A percentile compares a stretch with the other conserved stretches of the same genome.
Evolutionary conservation across 2,797 vertebrate species (phyloP).

Genomic region (Sebastes baramenuke): DNA sequence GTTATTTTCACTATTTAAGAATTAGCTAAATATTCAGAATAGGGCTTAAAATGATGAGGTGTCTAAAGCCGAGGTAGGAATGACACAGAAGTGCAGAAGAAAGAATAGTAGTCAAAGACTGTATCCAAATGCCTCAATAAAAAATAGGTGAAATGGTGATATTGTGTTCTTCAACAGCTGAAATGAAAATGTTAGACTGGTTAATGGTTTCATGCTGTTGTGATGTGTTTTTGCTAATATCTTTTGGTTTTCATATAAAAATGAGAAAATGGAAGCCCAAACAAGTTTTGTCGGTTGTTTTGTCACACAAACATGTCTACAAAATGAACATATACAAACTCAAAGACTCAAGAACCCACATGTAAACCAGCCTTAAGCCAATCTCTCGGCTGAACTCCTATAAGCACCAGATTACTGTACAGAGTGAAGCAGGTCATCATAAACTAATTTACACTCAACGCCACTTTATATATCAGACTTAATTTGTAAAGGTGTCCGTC

Average conservation of each 20-base stretch:
- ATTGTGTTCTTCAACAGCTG: not conserved
- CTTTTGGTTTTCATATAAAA: not conserved
- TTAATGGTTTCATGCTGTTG: not conserved
- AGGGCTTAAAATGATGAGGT: not conserved
- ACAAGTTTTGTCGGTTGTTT: not conserved
- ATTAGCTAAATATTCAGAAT: not conserved
- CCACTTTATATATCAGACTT: not conserved
- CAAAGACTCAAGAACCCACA: not conserved
- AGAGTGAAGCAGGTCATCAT: not conserved
- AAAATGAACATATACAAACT: not conserved
- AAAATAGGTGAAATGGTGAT: not conserved
- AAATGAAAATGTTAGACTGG: not conserved
- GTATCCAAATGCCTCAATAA: not conserved
- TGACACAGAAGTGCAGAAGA: not conserved
- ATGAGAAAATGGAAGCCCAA: not conserved
- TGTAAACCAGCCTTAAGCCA: not conserved
- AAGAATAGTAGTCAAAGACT: not conserved
- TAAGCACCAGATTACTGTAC: not conserved
- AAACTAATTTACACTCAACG: not conserved
- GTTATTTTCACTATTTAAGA: not conserved
- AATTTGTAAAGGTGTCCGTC: not conserved
- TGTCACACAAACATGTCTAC: not conserved
- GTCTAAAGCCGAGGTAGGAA: not conserved
- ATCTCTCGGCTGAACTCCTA: not conserved
- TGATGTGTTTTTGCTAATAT: not conserved